Base-by-base conservation (phyloP, 1,140 invertebrate species). In the Brachionus asplanchnoidis region DNA sequence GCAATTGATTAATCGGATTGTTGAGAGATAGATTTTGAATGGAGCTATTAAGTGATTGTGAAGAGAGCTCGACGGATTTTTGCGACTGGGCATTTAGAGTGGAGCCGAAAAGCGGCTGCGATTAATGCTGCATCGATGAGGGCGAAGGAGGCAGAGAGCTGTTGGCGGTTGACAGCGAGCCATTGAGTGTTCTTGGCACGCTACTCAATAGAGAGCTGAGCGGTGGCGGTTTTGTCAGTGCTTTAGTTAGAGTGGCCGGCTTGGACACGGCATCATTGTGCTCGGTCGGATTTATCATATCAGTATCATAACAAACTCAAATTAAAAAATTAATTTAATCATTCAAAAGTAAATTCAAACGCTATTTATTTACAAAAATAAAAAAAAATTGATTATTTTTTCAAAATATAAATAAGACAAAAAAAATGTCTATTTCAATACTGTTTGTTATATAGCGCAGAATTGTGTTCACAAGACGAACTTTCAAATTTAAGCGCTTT, bases 161-260 rank as follows among this genome's bases (percentile, higher is more conserved):
- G n/a, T 77, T 77, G 2, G 73, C 73, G 8, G 73, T 77, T 1
- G 73, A 77, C 14, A 77, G 5, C 2, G 73, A 77, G 1, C 73
- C 73, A 23, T 77, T 77, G 9, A 26, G 2, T 32, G 17, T 17
- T 65, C 66, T 60, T 44, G 77, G 44, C 11, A 20, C 42, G 32
- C 65, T 82, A 1, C 11, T 60, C 26, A 82, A 32, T 26, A 82
- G 9, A 32, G 50, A 17, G 14, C 53, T 82, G 12, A 82, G 65
- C 5, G 79, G 36, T 17, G 79, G 79, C 44, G 79, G 79, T 82
- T 65, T 82, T 12, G 79, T 82, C 0, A 82, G 42, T 7, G 79
- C 79, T 28, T 68, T 82, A 20, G 28, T 82, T 20, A 82, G 26
- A 40, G 79, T 65, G 26, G 79, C 17, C 17, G 68, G n/a, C 23